Evolutionary conservation across 2,113 vertebrate genomes (phyloP).

Genomic region (human (Homo sapiens)): DNA sequence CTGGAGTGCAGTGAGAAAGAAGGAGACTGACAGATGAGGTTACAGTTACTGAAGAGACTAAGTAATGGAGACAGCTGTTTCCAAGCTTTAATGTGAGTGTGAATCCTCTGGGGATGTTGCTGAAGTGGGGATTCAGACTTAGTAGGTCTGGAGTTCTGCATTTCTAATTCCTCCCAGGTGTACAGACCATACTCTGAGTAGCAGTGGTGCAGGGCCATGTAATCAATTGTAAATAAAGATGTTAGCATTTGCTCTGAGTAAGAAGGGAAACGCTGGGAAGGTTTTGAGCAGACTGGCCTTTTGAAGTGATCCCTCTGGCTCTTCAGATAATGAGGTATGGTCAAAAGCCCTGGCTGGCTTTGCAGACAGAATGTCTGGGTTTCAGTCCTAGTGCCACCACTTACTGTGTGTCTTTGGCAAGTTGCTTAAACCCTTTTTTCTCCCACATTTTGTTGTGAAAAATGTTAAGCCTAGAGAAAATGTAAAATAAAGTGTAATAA

Average conservation of each 20-base stretch:
- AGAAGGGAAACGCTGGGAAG: not conserved
- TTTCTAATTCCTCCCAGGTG: not conserved
- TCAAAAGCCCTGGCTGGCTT: not conserved
- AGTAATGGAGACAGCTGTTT: not conserved
- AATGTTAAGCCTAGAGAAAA: conserved; percentile 24
- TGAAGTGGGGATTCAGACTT: not conserved
- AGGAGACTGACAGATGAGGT: not conserved
- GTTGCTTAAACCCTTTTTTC: not conserved
- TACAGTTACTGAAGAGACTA: not conserved
- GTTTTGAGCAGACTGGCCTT: not conserved
- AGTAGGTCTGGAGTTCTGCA: not conserved
- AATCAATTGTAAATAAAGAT: not conserved
- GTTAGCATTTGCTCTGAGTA: not conserved
- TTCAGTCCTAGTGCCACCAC: not conserved
- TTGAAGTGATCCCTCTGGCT: not conserved
- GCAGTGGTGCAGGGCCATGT: not conserved
- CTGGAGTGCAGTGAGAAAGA: not conserved
- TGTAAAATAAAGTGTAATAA: not conserved
- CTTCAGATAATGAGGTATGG: not conserved
- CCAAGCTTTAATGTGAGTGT: not conserved
- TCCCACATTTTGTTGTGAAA: not conserved
- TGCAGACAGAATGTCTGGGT: not conserved
- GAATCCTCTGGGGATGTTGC: not conserved
- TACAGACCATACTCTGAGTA: not conserved
- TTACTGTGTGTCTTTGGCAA: not conserved